Evolutionary conservation across 2,888 invertebrate genomes (phyloP), one percentile per base, ranked within the genome.

Genomic region (Spatulosminthurus flaviceps): DNA sequence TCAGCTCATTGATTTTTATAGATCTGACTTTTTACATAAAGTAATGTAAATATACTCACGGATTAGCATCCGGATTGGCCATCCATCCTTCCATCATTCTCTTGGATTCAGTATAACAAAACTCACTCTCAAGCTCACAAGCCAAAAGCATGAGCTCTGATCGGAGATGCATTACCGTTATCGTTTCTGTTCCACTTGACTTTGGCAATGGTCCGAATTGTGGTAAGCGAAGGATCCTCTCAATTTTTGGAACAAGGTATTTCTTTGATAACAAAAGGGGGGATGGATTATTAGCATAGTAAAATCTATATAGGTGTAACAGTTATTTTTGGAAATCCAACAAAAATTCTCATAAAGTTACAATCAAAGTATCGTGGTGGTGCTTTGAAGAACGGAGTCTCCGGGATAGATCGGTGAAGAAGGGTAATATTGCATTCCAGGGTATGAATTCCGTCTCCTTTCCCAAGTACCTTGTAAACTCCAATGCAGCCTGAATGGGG

Each of bases 161-260:
- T 21, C 78, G 64, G 0, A 78, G 29, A 24, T 64, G 42, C 24
- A 73, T 7, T 0, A 26, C 43, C 0, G 72, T 64, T 7, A 42
- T 21, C n/a, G 43, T 0, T 1, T 41, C 41, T 5, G 21, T 41
- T 19, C n/a, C 22, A 29, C 26, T 28, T 61, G 21, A 21, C 29
- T 73, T 24, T 2, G 24, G 43, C 4, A 24, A 13, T 1, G 41
- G 4, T 16, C 72, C 67, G 5, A 60, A 13, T n/a, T 61, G 22
- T 1, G 74, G 61, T 16, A 51, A 34, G 0, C 19, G 16, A n/a
- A 60, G 24, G 9, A 72, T 43, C 24, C 41, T 9, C 26, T 73
- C 78, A n/a, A 78, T 2, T 41, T 66, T 61, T 22, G 78, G 78
- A 16, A 73, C 64, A n/a, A 78, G 26, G 41, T 66, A 78, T 16